A percentile compares a stretch with the other conserved stretches of the same genome.
These are phyloP conservation scores for Idris sp. DNA, from an alignment of 1,140 invertebrate genomes.

Conservation along the genomic window DNA sequence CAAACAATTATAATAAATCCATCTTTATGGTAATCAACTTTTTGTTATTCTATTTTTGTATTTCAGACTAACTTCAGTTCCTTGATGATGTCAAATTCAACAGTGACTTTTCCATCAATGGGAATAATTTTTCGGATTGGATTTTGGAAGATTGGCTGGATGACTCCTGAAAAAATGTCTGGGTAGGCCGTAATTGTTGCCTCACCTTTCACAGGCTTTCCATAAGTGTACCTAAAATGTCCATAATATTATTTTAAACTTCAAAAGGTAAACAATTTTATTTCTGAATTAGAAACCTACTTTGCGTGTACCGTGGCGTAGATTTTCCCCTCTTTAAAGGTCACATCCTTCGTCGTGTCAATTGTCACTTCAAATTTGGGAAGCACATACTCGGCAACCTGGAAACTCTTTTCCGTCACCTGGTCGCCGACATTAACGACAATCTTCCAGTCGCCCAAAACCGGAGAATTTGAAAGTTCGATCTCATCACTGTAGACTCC, in stretches of 20 bases:
- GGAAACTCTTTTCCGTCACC: slow-evolving; percentile 84
- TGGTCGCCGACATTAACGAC: slow-evolving; percentile 80
- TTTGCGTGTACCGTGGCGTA: slow-evolving; percentile 88
- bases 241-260: not conserved
- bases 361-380: slow-evolving; percentile 95
- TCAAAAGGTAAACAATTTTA: no score
- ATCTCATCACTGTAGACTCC: slow-evolving; percentile 90
- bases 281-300: slow-evolving; percentile 81
- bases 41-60: no score
- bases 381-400: slow-evolving; percentile 94
- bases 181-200: slow-evolving; percentile 86
- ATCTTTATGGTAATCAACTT: no score
- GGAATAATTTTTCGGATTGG: slow-evolving; percentile 88
- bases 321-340: slow-evolving; percentile 88
- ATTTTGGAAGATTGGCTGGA: slow-evolving; percentile 88
- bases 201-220: slow-evolving; percentile 89
- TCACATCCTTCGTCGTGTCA: slow-evolving; percentile 87
- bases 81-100: slow-evolving; percentile 86
- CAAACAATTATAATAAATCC: not conserved
- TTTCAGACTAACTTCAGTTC: slow-evolving; percentile 82
- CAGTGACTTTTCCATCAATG: slow-evolving; percentile 86
- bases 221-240: slow-evolving; percentile 85
- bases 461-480: slow-evolving; percentile 88
- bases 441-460: slow-evolving; percentile 95
- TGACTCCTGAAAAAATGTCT: slow-evolving; percentile 85